Conservation (phyloP, 2,113 vertebrate genomes). For the Anser cygnoides region DNA sequence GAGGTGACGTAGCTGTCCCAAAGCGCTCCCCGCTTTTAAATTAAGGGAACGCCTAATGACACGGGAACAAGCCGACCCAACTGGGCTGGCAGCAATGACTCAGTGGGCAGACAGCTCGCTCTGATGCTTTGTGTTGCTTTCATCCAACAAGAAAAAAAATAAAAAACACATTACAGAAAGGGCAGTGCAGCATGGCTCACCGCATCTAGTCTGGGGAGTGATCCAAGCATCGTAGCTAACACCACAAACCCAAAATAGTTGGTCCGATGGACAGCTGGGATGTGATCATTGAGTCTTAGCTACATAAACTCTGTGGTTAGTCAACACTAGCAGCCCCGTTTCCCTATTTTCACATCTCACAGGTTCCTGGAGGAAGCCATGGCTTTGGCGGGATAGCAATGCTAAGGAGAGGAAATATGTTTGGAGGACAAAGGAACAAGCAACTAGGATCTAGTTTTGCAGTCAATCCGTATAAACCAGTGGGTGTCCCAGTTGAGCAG, state of each 20-base stretch:
- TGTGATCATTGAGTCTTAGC: not conserved
- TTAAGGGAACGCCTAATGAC: not conserved
- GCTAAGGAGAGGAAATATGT: not conserved
- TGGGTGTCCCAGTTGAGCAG: not conserved
- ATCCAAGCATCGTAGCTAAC: not conserved
- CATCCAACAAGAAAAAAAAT: not conserved
- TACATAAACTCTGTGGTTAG: rapidly evolving
- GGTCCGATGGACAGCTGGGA: not conserved
- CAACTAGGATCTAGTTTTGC: not conserved
- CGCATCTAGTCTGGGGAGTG: rapidly evolving
- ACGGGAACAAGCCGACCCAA: not conserved
- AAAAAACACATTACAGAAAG: not conserved
- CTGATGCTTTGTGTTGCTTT: not conserved
- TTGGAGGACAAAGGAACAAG: not conserved
- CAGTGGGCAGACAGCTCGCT: rapidly evolving
- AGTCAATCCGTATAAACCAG: not conserved
- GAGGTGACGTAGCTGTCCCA: not conserved
- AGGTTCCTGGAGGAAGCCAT: not conserved
- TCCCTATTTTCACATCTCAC: not conserved
- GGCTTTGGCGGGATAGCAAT: not conserved
- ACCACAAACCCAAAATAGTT: not conserved
- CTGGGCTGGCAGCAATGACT: not conserved
- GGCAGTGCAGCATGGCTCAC: not conserved
- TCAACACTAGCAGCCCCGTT: not conserved
- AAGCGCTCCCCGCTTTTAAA: not conserved